Base-by-base conservation (phyloP, 2,888 invertebrate species). In the Biston stratarius region DNA sequence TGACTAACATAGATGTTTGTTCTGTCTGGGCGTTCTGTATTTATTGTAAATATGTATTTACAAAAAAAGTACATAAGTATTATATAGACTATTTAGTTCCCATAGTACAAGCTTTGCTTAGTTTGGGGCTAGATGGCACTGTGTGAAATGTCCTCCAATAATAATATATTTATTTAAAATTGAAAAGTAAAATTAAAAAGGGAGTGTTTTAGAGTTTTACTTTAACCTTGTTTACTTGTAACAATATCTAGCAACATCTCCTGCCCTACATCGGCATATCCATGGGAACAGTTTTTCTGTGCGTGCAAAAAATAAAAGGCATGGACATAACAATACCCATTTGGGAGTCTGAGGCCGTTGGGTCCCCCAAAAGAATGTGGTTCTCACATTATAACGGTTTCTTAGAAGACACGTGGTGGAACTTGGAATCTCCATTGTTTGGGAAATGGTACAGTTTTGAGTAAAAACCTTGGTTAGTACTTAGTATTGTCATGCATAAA, bases 241-340 rank as follows among this genome's bases (percentile, higher is more conserved):
- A 66, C n/a, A 51, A 62, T 53, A 44, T 53, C 38, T 10, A 7
- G 9, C 60, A 49, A 0, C 6, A 15, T 40, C 60, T 60, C 63
- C 49, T 14, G 8, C 6, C 38, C 60, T 56, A 60, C 42, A 34
- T 36, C 48, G 40, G 40, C 59, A 49, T 47, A 64, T 24, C 24
- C 67, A 63, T 68, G 67, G 63, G 67, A 68, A 64, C 63, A 49
- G 51, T 60, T 60, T 60, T 67, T 67, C 48, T 63, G 55, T 60
- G 44, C 56, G 67, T 68, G 67, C 67, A 68, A 68, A 68, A 68
- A 68, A 61, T 60, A 56, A 67, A 67, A 64, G 40, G 40, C 15
- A 58, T 55, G 58, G 45, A 49, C 63, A 67, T 59, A 68, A 68
- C 52, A 14, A 61, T 36, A 36, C 51, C 38, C 45, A 51, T 63